A percentile compares a stretch with the other conserved stretches of the same genome.
Conservation (phyloP, 2,113 vertebrate species). For the Pseudopodoces humilis region DNA sequence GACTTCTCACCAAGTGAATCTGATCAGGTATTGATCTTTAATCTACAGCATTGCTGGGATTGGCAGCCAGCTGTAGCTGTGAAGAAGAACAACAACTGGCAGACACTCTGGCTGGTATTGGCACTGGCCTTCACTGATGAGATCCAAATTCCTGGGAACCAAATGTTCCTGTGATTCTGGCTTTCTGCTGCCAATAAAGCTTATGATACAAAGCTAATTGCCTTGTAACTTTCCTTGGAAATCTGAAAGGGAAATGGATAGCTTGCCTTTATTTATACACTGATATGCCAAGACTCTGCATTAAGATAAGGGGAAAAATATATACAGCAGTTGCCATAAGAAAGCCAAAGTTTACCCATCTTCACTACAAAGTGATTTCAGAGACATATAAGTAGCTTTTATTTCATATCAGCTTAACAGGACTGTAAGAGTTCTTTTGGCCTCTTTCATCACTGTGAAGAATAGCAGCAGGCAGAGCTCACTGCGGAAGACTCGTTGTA, state of each 20-base stretch:
- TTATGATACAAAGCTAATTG: constrained; percentile 77
- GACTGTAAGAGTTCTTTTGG: background rate
- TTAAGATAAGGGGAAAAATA: background rate
- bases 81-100: constrained; percentile 77
- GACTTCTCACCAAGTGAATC: background rate
- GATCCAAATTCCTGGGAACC: constrained; percentile 79
- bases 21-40: constrained; percentile 64
- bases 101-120: constrained; percentile 72
- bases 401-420: background rate
- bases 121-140: constrained; percentile 52
- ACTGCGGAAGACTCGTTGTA: background rate
- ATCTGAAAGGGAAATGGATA: constrained; percentile 71
- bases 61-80: constrained; percentile 73
- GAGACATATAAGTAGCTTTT: background rate
- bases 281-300: background rate
- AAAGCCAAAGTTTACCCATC: background rate
- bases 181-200: constrained; percentile 77
- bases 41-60: constrained; percentile 41
- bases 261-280: constrained; percentile 61
- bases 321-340: background rate
- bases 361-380: background rate
- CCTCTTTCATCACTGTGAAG: background rate
- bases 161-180: constrained; percentile 78
- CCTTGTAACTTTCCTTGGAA: constrained; percentile 76
- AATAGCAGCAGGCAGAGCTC: background rate